A percentile compares a stretch with the other conserved stretches of the same genome.
Evolutionary conservation across 2,113 vertebrate species (phyloP).

Genomic region (Triplophysa dalaica): DNA sequence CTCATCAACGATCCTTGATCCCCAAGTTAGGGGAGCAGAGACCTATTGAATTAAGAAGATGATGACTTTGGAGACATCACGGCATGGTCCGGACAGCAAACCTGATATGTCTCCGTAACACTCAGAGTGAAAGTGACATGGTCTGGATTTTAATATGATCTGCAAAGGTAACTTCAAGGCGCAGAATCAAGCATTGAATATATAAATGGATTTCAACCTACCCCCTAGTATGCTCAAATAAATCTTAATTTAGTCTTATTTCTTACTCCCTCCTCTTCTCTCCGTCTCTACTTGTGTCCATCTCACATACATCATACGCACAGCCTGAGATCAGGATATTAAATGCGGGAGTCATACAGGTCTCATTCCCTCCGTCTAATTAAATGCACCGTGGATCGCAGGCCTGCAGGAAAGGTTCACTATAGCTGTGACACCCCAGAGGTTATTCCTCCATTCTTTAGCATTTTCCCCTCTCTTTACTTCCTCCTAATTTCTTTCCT

Average conservation of each 20-base stretch:
- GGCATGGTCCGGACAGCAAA: constrained; percentile 32
- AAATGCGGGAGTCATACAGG: constrained; percentile 55
- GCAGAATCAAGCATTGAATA: constrained; percentile 54
- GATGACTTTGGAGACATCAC: constrained; percentile 40
- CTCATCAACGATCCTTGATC: constrained; percentile 59
- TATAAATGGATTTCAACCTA: constrained; percentile 42
- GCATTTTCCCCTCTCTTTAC: not conserved
- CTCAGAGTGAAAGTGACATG: constrained; percentile 54
- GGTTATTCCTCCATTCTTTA: constrained; percentile 48
- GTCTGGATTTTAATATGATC: constrained; percentile 55
- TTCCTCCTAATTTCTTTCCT: constrained; percentile 49
- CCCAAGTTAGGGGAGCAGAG: constrained; percentile 26
- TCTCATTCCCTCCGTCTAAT: constrained; percentile 64
- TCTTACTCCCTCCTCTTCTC: not conserved
- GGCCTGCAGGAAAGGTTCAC: constrained; percentile 67
- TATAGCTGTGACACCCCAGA: constrained; percentile 66
- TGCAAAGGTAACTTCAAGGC: constrained; percentile 28
- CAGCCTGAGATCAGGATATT: constrained; percentile 60
- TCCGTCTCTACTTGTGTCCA: not conserved
- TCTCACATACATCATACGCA: constrained; percentile 55
- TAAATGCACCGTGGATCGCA: constrained; percentile 69
- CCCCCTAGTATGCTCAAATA: constrained; percentile 58
- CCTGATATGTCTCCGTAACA: constrained; percentile 48
- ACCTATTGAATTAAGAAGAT: constrained; percentile 44
- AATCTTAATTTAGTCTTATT: constrained; percentile 61